Evolutionary conservation across 2,888 invertebrate species (phyloP).

Genomic region (Bedellia somnulentella): DNA sequence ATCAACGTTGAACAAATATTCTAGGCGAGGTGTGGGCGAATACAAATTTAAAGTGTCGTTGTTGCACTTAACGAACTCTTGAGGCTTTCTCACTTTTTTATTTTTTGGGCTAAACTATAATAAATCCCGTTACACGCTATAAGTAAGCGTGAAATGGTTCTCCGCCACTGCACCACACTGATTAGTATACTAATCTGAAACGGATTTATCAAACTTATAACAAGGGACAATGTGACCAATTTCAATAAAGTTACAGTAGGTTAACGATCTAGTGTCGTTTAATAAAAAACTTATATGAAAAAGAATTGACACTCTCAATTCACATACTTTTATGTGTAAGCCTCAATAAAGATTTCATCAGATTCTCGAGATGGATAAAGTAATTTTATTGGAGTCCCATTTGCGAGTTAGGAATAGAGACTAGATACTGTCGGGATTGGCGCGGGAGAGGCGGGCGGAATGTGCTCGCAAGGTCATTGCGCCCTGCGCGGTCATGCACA

Average conservation of each 20-base stretch:
- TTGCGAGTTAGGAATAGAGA: constrained; percentile 20
- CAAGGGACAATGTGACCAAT: too few relatives aligned
- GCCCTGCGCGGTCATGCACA: constrained; percentile 59
- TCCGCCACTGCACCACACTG: too few relatives aligned
- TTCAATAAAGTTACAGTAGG: too few relatives aligned
- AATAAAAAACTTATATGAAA: too few relatives aligned
- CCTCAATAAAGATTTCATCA: too few relatives aligned
- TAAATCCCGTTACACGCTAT: constrained; percentile 30
- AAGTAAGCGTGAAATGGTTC: constrained; percentile 6
- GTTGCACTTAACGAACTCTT: constrained; percentile 31
- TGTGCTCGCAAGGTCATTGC: constrained; percentile 60
- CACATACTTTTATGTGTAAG: too few relatives aligned
- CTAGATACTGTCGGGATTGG: constrained; percentile 33
- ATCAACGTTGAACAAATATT: too few relatives aligned
- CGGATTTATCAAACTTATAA: too few relatives aligned
- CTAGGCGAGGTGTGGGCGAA: constrained; percentile 19
- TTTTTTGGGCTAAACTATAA: constrained; percentile 26
- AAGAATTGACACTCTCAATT: too few relatives aligned
- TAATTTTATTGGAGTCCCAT: constrained; percentile 4
- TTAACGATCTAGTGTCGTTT: too few relatives aligned
- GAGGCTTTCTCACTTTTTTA: constrained; percentile 32
- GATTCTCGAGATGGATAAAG: too few relatives aligned
- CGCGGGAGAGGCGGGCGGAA: constrained; percentile 40
- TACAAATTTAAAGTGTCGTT: constrained; percentile 22
- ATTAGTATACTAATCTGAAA: too few relatives aligned